A percentile compares a stretch with the other conserved stretches of the same genome.
Evolutionary conservation across 2,888 invertebrate genomes (phyloP).

Genomic region (Phengaris alcon): DNA sequence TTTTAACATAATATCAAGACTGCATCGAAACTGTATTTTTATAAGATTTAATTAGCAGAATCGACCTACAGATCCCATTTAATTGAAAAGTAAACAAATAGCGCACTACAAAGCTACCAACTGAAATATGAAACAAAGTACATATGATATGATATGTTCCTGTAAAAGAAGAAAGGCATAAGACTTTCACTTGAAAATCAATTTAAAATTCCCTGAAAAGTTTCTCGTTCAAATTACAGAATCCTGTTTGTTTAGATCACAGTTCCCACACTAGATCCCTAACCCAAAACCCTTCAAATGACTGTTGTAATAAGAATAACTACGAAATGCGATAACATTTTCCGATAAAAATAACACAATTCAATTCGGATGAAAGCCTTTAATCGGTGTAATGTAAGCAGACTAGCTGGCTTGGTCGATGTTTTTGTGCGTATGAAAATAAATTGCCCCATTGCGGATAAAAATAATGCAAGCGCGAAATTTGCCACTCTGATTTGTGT

Average conservation of each 20-base stretch:
- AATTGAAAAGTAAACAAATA: no score
- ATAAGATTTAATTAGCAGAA: no score
- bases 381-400: conserved; percentile 4
- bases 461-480: not conserved
- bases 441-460: not conserved
- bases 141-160: no score
- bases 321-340: not conserved
- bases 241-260: not conserved
- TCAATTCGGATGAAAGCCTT: not conserved
- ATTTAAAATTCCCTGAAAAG: no score
- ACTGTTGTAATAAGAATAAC: not conserved
- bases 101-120: no score
- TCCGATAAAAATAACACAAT: conserved; percentile 20
- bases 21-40: no score
- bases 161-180: no score
- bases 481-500: not conserved
- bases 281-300: not conserved
- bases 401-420: not conserved
- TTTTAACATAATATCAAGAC: no score
- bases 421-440: conserved; percentile 21
- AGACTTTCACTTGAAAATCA: no score
- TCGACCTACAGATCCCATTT: no score
- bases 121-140: no score
- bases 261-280: not conserved
- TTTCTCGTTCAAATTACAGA: no score